Conservation (phyloP, 1,140 invertebrate species). For the Atta colombica region DNA sequence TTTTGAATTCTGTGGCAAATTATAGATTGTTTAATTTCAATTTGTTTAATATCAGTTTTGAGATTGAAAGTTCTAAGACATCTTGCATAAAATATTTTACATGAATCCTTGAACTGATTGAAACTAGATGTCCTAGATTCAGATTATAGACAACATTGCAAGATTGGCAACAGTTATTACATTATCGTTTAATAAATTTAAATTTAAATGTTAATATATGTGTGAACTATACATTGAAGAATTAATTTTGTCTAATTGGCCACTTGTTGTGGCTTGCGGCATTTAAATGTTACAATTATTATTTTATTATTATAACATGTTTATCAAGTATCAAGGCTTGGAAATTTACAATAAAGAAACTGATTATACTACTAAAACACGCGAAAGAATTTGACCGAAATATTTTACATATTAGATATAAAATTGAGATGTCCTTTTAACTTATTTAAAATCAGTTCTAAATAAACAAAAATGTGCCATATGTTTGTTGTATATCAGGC, state of each 20-base stretch:
- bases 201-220: slow-evolving; percentile 1
- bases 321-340: background rate
- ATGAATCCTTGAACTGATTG: background rate
- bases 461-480: background rate
- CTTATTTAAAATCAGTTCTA: background rate
- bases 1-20: background rate
- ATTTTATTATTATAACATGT: background rate
- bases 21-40: background rate
- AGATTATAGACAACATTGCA: background rate
- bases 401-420: background rate
- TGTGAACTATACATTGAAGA: background rate
- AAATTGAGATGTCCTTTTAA: background rate
- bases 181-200: slow-evolving; percentile 2
- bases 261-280: background rate
- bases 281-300: slow-evolving; percentile 16
- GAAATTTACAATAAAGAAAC: background rate
- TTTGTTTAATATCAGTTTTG: background rate
- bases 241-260: background rate
- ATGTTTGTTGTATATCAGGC: background rate
- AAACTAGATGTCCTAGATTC: background rate
- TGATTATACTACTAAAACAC: background rate
- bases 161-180: background rate
- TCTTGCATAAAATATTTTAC: slow-evolving; percentile 9
- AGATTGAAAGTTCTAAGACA: background rate
- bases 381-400: background rate